Conservation (phyloP, 2,113 vertebrate species). For the Trochalopteron elliotii region DNA sequence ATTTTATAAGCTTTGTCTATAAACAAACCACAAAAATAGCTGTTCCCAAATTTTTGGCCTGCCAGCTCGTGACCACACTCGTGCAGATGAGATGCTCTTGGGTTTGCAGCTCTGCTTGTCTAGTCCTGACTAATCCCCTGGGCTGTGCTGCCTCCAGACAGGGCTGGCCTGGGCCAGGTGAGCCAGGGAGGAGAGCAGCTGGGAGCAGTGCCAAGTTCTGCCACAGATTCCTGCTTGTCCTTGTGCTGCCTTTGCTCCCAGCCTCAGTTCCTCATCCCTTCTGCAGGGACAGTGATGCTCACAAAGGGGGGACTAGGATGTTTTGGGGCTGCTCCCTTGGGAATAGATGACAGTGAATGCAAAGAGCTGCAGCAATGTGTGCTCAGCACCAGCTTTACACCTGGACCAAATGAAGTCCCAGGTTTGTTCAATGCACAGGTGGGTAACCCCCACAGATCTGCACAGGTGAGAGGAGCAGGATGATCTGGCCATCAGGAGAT, state of each 20-base stretch:
- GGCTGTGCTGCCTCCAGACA: background rate
- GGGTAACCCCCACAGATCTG: background rate
- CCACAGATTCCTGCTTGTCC: background rate
- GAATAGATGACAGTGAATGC: background rate
- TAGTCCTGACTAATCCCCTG: background rate
- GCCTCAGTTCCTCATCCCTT: background rate
- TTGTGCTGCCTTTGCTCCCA: background rate
- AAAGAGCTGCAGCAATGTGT: background rate
- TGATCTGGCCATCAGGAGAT: background rate
- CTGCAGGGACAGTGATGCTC: background rate
- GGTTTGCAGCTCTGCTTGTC: background rate
- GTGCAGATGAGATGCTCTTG: background rate
- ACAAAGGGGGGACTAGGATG: background rate
- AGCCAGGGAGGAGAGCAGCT: background rate
- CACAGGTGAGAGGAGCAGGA: background rate
- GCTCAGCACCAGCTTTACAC: background rate
- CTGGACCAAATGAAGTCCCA: background rate
- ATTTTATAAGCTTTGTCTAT: background rate
- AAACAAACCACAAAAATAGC: background rate
- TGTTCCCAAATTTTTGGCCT: background rate
- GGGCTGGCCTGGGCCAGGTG: background rate
- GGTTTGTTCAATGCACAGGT: background rate
- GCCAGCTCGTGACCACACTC: background rate
- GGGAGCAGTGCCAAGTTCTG: background rate
- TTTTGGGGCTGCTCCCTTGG: background rate